Evolutionary conservation across 1,140 invertebrate species (phyloP), one percentile per base, ranked within the genome.

Genomic region (Drosophila micromelanica): DNA sequence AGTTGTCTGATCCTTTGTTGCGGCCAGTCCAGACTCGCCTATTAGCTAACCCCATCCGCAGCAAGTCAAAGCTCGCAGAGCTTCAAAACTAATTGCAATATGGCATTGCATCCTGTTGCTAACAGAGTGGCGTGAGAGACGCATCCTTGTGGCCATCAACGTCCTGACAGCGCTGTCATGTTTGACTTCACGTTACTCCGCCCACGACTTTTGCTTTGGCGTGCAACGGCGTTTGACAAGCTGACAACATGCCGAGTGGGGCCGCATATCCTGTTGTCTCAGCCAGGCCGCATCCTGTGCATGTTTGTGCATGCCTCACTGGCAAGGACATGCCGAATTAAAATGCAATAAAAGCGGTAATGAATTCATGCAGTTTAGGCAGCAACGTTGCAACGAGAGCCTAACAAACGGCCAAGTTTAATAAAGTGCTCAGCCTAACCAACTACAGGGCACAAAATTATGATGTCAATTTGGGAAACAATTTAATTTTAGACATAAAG

Each of bases 321-420:
- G 84, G 64, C 76, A 89, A 84, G 76, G 78, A 87, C 84, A 87
- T 84, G 79, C 73, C 85, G 63, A 89, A 87, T 87, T 87, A 87
- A 87, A 87, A 89, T 73, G 84, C 84, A 87, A 87, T 87, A 89
- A 89, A 89, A 77, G 65, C 84, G 78, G 77, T 87, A 87, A 89
- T 89, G 85, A 78, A 55, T 72, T 73, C 48, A 32, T 52, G 67
- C 35, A 56, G 48, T 51, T 68, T 68, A 63, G 61, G 40, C 57
- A 59, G n/a, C 40, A 51, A 46, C 37, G 9, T 23, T 3, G 20
- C 32, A 42, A 43, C 32, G 30, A 52, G 48, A 55, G 46, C 51
- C 69, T 17, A 51, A 60, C 30, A 23, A 55, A 48, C 27, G 37
- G 46, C 52, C 64, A 60, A 55, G 45, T 71, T 80, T 84, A 89